phyloP scores from a whole-genome alignment of 2,888 invertebrate species.

The Drymonia ruficornis region DNA sequence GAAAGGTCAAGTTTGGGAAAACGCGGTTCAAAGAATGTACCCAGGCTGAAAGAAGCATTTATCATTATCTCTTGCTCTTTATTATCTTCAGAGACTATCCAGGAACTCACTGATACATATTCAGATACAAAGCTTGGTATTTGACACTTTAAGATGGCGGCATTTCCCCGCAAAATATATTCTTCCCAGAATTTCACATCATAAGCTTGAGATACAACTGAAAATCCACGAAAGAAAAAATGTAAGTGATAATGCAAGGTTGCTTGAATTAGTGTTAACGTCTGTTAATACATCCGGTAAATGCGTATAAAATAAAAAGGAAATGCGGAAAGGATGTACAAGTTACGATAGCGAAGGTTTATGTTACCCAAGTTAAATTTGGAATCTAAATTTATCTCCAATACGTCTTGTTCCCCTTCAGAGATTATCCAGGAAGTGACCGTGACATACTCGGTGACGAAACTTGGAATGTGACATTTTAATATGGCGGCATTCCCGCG shows the following conservation, averaged over 20 bases:
- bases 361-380: constrained; percentile 71
- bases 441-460: constrained; percentile 95
- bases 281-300: background rate
- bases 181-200: constrained; percentile 97
- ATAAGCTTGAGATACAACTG: constrained; percentile 96
- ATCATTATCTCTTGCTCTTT: constrained; percentile 73
- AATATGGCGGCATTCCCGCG: constrained; percentile 95
- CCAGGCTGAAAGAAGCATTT: constrained; percentile 63
- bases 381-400: constrained; percentile 78
- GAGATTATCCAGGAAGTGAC: constrained; percentile 95
- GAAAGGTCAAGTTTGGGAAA: background rate
- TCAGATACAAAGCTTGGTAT: constrained; percentile 97
- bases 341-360: constrained; percentile 16
- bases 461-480: constrained; percentile 97
- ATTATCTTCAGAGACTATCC: constrained; percentile 91
- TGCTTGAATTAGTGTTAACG: background rate
- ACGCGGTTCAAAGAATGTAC: constrained; percentile 44
- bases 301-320: constrained; percentile 13
- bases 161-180: constrained; percentile 95
- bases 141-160: constrained; percentile 96
- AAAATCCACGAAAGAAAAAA: constrained; percentile 56
- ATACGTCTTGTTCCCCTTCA: constrained; percentile 76
- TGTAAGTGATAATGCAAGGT: constrained; percentile 9
- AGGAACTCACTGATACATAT: constrained; percentile 93
- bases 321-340: constrained; percentile 24